A percentile compares a stretch with the other conserved stretches of the same genome.
These are phyloP conservation scores for Trypoxylon attenuatum DNA, from an alignment of 2,888 invertebrate genomes.

Conservation along the genomic window DNA sequence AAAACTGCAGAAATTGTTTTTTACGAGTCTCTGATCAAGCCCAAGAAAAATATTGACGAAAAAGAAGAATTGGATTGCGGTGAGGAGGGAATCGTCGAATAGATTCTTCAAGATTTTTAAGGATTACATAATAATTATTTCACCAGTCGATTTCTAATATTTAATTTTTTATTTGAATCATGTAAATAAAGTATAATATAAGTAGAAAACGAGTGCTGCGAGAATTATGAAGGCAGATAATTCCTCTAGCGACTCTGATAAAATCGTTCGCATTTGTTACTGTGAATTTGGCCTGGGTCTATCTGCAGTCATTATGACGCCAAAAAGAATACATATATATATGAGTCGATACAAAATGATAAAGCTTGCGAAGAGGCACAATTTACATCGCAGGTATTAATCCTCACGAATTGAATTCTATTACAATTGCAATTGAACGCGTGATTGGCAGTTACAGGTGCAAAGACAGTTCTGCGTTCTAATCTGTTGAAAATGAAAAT, in stretches of 20 bases:
- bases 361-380: background rate
- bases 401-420: conserved; percentile 1
- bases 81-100: conserved; percentile 50
- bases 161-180: conserved; percentile 21
- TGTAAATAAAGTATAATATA: conserved; percentile 28
- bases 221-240: conserved; percentile 1
- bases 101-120: conserved; percentile 1
- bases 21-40: conserved; percentile 64
- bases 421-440: conserved; percentile 9
- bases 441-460: conserved; percentile 30
- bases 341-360: background rate
- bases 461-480: conserved; percentile 11
- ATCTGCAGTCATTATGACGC: background rate
- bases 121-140: background rate
- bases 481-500: background rate
- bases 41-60: conserved; percentile 45
- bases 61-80: conserved; percentile 40
- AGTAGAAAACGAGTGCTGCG: conserved; percentile 2
- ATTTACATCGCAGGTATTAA: background rate
- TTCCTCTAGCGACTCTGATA: background rate
- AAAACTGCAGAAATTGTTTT: conserved; percentile 63
- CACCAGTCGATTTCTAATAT: conserved; percentile 13
- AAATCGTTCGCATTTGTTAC: too few species aligned
- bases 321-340: background rate
- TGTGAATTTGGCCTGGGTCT: too few species aligned